Conservation (phyloP, 1,140 invertebrate genomes). For the Trypoxylus dichotomus region DNA sequence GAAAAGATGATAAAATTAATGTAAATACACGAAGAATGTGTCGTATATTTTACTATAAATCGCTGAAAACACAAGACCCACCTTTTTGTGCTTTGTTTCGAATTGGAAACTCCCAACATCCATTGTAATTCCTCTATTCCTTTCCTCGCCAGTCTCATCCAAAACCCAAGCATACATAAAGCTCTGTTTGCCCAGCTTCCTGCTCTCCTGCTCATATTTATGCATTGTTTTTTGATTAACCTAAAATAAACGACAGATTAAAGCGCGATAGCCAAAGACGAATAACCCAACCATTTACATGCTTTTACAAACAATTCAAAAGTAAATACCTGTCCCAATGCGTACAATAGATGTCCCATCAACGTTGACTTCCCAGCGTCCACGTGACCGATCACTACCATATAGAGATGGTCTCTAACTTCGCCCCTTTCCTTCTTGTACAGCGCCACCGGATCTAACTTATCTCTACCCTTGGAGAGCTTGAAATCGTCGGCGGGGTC, state of each 20-base stretch:
- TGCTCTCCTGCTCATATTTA: slow-evolving; percentile 97
- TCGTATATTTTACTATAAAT: too few species aligned
- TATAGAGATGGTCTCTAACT: slow-evolving; percentile 85
- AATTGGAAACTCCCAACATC: slow-evolving; percentile 98
- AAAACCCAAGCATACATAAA: slow-evolving; percentile 97
- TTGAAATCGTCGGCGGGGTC: slow-evolving; percentile 36
- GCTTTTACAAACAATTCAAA: background rate
- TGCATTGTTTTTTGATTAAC: slow-evolving; percentile 91
- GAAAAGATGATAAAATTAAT: too few species aligned
- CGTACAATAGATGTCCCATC: slow-evolving; percentile 92
- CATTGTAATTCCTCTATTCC: slow-evolving; percentile 81
- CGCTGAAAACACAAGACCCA: too few species aligned
- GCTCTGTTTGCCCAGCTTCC: slow-evolving; percentile 96
- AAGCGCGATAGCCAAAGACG: too few species aligned
- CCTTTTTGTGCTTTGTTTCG: slow-evolving; percentile 83
- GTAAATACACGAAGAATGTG: too few species aligned
- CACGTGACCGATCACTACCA: slow-evolving; percentile 98
- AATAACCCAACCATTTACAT: too few species aligned
- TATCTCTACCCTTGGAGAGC: slow-evolving; percentile 52
- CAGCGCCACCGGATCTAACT: slow-evolving; percentile 58
- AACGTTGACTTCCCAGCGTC: slow-evolving; percentile 99
- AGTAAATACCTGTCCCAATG: slow-evolving; percentile 78
- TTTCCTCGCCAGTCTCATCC: slow-evolving; percentile 99
- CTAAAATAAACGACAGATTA: slow-evolving; percentile 47
- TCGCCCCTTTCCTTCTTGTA: slow-evolving; percentile 75